Evolutionary conservation across 2,888 invertebrate genomes (phyloP).

Genomic region (Helleia helle): DNA sequence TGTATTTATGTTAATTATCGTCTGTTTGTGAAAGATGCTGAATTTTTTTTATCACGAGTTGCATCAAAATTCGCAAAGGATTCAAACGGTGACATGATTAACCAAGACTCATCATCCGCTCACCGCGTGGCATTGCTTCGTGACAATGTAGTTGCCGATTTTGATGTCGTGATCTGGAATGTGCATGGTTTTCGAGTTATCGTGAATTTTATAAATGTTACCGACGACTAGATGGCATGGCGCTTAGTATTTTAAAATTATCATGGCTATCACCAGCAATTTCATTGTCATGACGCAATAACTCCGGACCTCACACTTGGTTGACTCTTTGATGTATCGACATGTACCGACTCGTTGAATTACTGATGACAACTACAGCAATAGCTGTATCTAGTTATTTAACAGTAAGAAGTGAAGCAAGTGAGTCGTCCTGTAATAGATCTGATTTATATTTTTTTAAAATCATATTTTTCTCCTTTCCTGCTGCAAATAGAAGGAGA

Average conservation of each 20-base stretch:
- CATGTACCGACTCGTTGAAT: no score
- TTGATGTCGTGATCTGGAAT: conserved; percentile 64
- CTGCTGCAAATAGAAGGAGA: conserved; percentile 65
- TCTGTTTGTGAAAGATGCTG: no score
- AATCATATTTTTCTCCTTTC: conserved; percentile 52
- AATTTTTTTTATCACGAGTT: no score
- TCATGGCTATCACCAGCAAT: conserved; percentile 70
- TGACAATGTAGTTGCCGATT: conserved; percentile 72
- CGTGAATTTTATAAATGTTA: conserved; percentile 32
- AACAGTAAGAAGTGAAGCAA: no score
- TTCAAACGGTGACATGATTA: not conserved
- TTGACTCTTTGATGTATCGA: no score
- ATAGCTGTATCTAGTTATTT: no score
- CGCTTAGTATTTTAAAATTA: conserved; percentile 50
- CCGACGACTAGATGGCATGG: conserved; percentile 55
- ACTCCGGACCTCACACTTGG: conserved; percentile 49
- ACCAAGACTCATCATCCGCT: conserved; percentile 28
- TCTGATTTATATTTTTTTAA: conserved; percentile 33
- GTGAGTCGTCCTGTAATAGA: conserved; percentile 26
- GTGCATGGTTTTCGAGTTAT: conserved; percentile 57
- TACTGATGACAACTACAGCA: no score
- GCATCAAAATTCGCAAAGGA: no score
- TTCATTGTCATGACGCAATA: conserved; percentile 73
- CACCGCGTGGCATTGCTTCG: conserved; percentile 62
- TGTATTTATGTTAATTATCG: not conserved